Conservation (phyloP, 2,888 invertebrate species). For the Ethmia dodecea region DNA sequence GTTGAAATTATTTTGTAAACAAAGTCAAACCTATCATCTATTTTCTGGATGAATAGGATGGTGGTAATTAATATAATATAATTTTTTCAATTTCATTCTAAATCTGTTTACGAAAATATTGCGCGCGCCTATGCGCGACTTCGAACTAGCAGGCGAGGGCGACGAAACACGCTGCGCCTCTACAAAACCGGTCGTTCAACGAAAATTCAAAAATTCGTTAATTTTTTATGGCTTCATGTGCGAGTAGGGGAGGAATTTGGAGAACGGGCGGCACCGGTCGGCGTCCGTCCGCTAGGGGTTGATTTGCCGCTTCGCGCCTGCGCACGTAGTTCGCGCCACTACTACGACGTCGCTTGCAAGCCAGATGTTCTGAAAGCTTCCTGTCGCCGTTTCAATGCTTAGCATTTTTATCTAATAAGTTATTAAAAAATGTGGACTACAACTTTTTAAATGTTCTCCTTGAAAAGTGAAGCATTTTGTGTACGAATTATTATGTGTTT, state of each 20-base stretch:
- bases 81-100: no score
- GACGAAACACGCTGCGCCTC: conserved; percentile 25
- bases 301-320: conserved; percentile 69
- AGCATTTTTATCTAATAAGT: conserved; percentile 55
- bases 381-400: conserved; percentile 66
- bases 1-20: no score
- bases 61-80: no score
- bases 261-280: conserved; percentile 62
- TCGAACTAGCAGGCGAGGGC: conserved; percentile 8
- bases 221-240: conserved; percentile 70
- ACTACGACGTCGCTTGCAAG: conserved; percentile 74
- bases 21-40: no score
- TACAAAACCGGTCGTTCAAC: conserved; percentile 65
- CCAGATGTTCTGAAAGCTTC: conserved; percentile 78
- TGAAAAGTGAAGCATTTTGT: conserved; percentile 58
- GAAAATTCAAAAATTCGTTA: conserved; percentile 72
- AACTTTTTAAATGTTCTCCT: conserved; percentile 50
- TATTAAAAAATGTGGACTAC: conserved; percentile 66
- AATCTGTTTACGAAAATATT: conserved; percentile 10
- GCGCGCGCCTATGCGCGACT: conserved; percentile 16
- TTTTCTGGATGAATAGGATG: no score
- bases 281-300: conserved; percentile 69
- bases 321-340: conserved; percentile 77
- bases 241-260: conserved; percentile 16
- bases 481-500: conserved; percentile 61